Evolutionary conservation across 2,888 invertebrate species (phyloP).

Genomic region (Melanophora roralis): DNA sequence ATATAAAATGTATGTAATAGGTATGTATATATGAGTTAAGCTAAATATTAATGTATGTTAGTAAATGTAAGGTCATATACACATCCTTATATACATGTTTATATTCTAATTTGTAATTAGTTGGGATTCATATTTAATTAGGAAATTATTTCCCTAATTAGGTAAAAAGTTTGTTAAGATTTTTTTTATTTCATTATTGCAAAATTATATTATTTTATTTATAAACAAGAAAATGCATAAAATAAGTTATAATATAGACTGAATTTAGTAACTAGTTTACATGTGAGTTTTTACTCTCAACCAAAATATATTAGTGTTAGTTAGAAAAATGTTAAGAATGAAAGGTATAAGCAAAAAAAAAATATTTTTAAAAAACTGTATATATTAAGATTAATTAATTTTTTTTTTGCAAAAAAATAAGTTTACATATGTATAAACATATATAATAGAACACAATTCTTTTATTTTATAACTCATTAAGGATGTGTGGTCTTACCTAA

Average conservation of each 20-base stretch:
- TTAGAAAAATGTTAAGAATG: not conserved
- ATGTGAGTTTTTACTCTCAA: conserved; percentile 51
- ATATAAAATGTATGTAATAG: conserved; percentile 58
- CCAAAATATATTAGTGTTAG: conserved; percentile 28
- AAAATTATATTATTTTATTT: not conserved
- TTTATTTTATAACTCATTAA: no score
- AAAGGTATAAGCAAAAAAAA: not conserved
- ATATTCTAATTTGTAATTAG: conserved; percentile 25
- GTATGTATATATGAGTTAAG: conserved; percentile 58
- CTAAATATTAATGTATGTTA: conserved; percentile 52
- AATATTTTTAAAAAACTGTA: not conserved
- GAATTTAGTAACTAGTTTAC: not conserved
- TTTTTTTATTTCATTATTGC: no score
- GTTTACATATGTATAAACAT: no score
- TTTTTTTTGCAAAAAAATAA: no score
- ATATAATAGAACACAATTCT: no score
- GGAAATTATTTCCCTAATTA: not conserved
- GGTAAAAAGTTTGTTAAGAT: no score
- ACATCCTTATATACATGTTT: no score
- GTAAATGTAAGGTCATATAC: conserved; percentile 41
- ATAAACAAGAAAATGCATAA: not conserved
- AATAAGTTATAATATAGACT: not conserved
- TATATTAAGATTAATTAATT: no score
- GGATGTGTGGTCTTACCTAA: no score
- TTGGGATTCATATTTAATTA: conserved; percentile 39